Percentiles rank a stretch among this genome's conserved stretches.
phyloP scores from a whole-genome alignment of 2,797 vertebrate species.

The Molossus molossus region DNA sequence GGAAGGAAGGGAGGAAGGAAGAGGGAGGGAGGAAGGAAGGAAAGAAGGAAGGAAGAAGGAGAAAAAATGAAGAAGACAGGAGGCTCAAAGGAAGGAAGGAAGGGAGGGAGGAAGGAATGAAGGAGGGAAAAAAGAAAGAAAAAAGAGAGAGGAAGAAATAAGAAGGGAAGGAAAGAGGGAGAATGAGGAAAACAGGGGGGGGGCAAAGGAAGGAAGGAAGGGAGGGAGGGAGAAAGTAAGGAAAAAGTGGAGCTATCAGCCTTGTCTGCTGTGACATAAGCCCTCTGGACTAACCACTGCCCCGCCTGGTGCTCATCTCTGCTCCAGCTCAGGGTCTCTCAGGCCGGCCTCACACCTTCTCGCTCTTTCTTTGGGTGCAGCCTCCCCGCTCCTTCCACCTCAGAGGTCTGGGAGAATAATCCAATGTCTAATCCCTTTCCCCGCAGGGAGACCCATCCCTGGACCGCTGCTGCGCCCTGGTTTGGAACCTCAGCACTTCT shows the following conservation, averaged over 20 bases:
- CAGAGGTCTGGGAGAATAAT: not conserved
- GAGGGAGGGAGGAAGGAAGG: not conserved
- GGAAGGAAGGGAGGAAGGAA: rapidly evolving
- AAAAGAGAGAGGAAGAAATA: too few relatives aligned
- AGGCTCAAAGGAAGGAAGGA: too few relatives aligned
- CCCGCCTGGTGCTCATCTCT: not conserved
- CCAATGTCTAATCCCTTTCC: slow-evolving; percentile 11
- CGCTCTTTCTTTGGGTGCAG: not conserved
- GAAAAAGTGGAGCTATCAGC: too few relatives aligned
- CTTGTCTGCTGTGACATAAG: not conserved
- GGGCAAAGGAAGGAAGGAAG: rapidly evolving
- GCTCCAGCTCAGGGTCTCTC: not conserved
- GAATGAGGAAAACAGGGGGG: too few relatives aligned
- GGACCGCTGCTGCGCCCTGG: not conserved
- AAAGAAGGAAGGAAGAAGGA: too few relatives aligned
- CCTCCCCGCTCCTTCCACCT: not conserved
- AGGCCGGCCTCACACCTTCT: not conserved
- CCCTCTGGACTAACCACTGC: not conserved
- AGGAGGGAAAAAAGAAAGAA: rapidly evolving
- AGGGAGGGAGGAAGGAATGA: rapidly evolving
- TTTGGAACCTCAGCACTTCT: not conserved
- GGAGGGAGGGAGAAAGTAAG: rapidly evolving
- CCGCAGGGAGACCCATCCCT: not conserved
- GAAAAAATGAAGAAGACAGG: too few relatives aligned
- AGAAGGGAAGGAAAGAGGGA: rapidly evolving